These are phyloP conservation scores for Holothuria leucospilota DNA, from an alignment of 53 echinoderm and acorn worm genomes.

Conservation along the genomic window DNA sequence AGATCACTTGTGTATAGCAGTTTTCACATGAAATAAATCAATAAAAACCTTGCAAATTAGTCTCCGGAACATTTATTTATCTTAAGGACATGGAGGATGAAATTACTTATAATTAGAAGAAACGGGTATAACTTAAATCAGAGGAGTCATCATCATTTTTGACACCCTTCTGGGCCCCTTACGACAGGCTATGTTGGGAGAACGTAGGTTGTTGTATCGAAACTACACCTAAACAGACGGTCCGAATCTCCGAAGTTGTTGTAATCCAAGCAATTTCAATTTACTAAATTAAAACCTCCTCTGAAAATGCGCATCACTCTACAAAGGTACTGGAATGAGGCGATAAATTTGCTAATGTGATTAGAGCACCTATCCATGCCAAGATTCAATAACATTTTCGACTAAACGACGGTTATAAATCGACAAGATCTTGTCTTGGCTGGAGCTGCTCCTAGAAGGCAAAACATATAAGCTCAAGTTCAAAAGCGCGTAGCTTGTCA, in stretches of 20 bases:
- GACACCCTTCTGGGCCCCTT: constrained; percentile 40
- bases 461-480: constrained; percentile 39
- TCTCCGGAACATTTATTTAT: constrained; percentile 28
- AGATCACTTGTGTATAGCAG: no score
- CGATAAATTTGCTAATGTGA: constrained; percentile 56
- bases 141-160: constrained; percentile 6
- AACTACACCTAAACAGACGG: constrained; percentile 41
- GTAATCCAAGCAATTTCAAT: constrained; percentile 55
- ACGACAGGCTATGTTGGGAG: constrained; percentile 10
- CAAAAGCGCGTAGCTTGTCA: constrained; percentile 44
- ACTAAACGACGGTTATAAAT: constrained; percentile 51
- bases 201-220: not conserved
- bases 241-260: constrained; percentile 30
- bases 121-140: constrained; percentile 44
- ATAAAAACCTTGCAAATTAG: constrained; percentile 30
- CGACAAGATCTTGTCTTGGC: constrained; percentile 25
- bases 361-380: constrained; percentile 48
- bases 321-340: constrained; percentile 33
- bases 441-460: constrained; percentile 23
- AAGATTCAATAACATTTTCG: constrained; percentile 54
- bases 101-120: constrained; percentile 49
- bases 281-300: constrained; percentile 58
- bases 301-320: constrained; percentile 53
- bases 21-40: constrained; percentile 41
- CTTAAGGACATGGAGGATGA: constrained; percentile 19